Base-by-base conservation (phyloP, 2,797 vertebrate species). In the Chelmon rostratus region DNA sequence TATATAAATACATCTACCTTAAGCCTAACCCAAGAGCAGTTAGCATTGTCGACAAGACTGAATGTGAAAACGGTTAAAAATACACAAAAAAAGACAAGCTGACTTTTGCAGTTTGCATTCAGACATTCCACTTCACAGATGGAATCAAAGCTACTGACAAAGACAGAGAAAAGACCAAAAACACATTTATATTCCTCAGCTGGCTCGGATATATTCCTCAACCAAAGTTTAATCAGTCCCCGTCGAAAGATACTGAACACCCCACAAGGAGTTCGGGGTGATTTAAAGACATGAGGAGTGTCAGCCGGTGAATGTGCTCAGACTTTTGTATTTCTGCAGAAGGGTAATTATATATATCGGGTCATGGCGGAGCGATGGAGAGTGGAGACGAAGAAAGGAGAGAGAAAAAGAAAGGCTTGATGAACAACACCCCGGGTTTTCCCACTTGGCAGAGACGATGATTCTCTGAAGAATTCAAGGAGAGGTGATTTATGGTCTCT, bases 401-500 rank as follows among this genome's bases (percentile, higher is more conserved):
- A 35, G 5, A 35, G 12, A 42, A 53, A 70, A 47, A 58, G n/a
- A 33, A 46, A 53, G 54, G 54, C 65, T 49, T 78, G 72, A 85
- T 56, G 67, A 84, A 85, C 78, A 82, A 47, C 56, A 74, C 23
- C 47, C 16, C 1, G 7, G 31, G 57, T 80, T 82, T 68, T 64
- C 54, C 78, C 53, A 52, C 73, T 54, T 50, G 44, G 64, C 67
- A 44, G 50, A 74, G 67, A 28, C 44, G 19, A 23, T 38, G 61
- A 76, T 16, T 47, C 76, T 77, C 81, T 3, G 49, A 54, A 79
- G 81, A 78, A 69, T 81, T 82, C 59, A 63, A 69, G 52, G 63
- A 76, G 78, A 62, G 28, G 57, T 89, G 88, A 90, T 91, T 91
- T 89, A 86, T 91, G 76, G 75, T 75, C 42, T 83, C 81, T 4